phyloP scores from a whole-genome alignment of 2,888 invertebrate genomes.

The Aphidius colemani region DNA sequence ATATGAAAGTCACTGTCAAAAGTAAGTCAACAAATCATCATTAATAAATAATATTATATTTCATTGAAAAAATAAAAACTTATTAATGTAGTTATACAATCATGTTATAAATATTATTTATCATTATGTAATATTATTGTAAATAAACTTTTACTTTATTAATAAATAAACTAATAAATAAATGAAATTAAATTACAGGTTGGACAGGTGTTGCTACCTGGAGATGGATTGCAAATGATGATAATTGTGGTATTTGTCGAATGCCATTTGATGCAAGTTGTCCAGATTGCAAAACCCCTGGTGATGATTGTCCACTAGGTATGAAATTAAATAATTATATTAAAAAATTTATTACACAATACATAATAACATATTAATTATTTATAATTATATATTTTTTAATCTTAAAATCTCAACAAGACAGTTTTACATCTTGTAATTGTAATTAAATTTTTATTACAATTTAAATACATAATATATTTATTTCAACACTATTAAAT shows the following conservation, averaged over 20 bases:
- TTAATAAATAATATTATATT: no score
- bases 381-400: neutral
- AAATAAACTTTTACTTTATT: no score
- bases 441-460: no score
- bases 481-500: no score
- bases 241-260: constrained; percentile 98
- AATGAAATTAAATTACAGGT: constrained; percentile 60
- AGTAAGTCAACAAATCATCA: neutral
- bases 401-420: no score
- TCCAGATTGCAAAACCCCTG: constrained; percentile 95
- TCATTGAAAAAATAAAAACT: no score
- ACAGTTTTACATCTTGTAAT: no score
- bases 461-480: no score
- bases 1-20: constrained; percentile 16
- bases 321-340: constrained; percentile 28
- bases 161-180: no score
- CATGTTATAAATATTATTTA: no score
- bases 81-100: no score
- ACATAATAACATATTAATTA: neutral
- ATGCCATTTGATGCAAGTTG: constrained; percentile 99
- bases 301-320: constrained; percentile 94
- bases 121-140: no score
- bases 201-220: constrained; percentile 97
- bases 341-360: neutral
- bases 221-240: constrained; percentile 99